Conservation (phyloP, 2,113 vertebrate genomes). For the Nesoenas mayeri region DNA sequence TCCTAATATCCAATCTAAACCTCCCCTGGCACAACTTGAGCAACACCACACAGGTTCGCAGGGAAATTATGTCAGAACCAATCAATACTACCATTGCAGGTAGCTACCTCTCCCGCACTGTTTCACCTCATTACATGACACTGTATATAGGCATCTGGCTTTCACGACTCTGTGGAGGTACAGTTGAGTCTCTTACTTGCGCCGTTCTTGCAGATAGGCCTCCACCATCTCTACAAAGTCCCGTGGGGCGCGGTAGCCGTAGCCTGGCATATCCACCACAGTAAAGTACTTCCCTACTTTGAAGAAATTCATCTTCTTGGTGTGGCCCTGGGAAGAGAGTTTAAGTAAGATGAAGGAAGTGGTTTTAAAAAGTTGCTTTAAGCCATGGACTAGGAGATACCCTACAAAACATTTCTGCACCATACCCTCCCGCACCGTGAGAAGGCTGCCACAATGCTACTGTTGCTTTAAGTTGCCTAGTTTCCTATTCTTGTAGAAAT, state of each 20-base stretch:
- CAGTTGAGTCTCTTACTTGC: conserved; percentile 76
- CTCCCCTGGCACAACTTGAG: background rate
- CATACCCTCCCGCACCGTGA: accelerated
- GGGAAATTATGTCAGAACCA: background rate
- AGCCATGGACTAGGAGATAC: background rate
- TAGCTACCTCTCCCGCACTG: background rate
- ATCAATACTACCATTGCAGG: background rate
- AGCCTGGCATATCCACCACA: conserved; percentile 96
- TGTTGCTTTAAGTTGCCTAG: background rate
- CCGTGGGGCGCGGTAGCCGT: conserved; percentile 85
- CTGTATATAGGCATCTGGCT: background rate
- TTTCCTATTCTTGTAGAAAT: background rate
- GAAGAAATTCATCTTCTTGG: conserved; percentile 98
- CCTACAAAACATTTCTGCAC: accelerated
- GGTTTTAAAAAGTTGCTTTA: background rate
- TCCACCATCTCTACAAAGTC: conserved; percentile 97
- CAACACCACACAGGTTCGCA: background rate
- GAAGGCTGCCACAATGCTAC: background rate
- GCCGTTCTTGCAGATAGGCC: conserved; percentile 84
- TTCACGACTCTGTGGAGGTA: background rate
- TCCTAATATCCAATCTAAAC: too few species aligned
- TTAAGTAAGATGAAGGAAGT: background rate
- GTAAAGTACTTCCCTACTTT: conserved; percentile 87
- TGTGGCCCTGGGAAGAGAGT: conserved; percentile 84
- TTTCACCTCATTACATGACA: background rate